These are phyloP conservation scores for Petroica traversi DNA, from an alignment of 2,113 vertebrate genomes.

Conservation along the genomic window DNA sequence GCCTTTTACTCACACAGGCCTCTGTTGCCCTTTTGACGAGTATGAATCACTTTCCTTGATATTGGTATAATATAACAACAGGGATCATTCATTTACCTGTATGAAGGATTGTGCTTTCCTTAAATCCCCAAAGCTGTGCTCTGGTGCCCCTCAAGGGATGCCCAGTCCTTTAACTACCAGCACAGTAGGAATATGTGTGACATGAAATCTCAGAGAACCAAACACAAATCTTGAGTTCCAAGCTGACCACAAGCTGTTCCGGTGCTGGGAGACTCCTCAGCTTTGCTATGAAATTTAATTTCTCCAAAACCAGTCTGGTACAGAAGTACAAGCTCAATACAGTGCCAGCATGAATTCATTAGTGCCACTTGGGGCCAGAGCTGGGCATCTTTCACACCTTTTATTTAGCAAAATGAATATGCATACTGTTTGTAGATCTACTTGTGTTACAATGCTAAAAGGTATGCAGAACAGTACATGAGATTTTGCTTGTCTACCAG, in stretches of 20 bases:
- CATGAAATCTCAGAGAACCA: neutral
- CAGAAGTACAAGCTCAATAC: neutral
- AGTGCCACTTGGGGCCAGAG: neutral
- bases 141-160: neutral
- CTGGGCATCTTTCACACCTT: neutral
- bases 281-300: neutral
- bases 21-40: neutral
- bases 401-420: neutral
- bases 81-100: neutral
- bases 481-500: neutral
- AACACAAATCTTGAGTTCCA: neutral
- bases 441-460: neutral
- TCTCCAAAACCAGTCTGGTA: neutral
- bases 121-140: accelerated
- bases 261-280: neutral
- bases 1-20: neutral
- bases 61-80: accelerated
- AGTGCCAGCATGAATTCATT: accelerated
- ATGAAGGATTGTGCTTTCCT: neutral
- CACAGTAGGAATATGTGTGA: neutral
- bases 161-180: neutral
- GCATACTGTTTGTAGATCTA: neutral
- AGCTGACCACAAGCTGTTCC: neutral
- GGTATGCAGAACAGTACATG: neutral
- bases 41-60: neutral